Percentiles rank a stretch among this genome's conserved stretches.
phyloP scores from a whole-genome alignment of 2,797 vertebrate species.

The Glossophaga mutica region DNA sequence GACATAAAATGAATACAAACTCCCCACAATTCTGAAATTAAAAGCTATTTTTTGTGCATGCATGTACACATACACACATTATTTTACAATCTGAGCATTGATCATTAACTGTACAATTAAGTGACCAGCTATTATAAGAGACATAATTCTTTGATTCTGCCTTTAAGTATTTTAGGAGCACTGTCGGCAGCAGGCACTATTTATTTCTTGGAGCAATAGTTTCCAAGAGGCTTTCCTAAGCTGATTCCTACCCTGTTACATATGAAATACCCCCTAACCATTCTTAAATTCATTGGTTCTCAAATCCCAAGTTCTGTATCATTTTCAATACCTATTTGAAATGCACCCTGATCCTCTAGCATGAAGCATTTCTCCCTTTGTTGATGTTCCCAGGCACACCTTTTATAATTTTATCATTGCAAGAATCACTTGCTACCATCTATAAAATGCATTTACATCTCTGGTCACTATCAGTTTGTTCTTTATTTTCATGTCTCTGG shows the following conservation, averaged over 20 bases:
- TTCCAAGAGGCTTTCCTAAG: neutral
- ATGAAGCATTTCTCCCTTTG: neutral
- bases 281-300: neutral
- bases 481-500: too few relatives aligned
- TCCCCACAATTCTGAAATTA: neutral
- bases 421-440: neutral
- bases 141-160: neutral
- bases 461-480: too few relatives aligned
- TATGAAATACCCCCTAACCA: neutral
- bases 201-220: neutral
- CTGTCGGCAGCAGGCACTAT: neutral
- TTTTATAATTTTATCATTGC: neutral
- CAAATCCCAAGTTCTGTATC: neutral
- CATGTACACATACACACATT: fast-evolving
- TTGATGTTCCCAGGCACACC: neutral
- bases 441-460: neutral
- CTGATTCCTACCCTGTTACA: neutral
- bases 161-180: neutral
- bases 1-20: neutral
- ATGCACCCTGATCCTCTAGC: neutral
- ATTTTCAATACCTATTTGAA: neutral
- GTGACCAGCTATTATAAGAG: neutral
- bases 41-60: neutral
- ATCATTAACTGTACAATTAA: neutral
- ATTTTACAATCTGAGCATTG: neutral